Percentiles rank a stretch among this genome's conserved stretches.
Evolutionary conservation across 1,140 invertebrate genomes (phyloP).

Genomic region (Holcopasites calliopsidis): DNA sequence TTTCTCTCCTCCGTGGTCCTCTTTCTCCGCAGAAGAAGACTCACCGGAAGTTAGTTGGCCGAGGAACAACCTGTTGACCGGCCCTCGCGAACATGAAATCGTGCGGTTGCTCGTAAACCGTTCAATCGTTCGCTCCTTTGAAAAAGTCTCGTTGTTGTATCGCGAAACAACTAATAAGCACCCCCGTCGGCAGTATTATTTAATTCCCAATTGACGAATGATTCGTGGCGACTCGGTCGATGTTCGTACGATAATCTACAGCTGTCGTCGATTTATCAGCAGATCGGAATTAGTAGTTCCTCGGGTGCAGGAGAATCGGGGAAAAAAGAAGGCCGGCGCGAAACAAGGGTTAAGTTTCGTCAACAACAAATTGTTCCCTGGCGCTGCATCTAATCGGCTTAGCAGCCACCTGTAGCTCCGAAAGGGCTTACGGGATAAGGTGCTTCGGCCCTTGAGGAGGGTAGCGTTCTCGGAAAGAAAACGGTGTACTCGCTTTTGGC

Average conservation of each 20-base stretch:
- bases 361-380: conserved; percentile 62
- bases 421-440: conserved; percentile 38
- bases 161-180: neutral
- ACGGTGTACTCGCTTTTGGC: conserved; percentile 34
- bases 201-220: neutral
- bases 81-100: conserved; percentile 20
- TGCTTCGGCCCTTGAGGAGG: conserved; percentile 39
- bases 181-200: neutral
- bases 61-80: conserved; percentile 60
- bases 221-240: neutral
- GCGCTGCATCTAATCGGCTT: conserved; percentile 67
- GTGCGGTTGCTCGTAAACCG: conserved; percentile 15
- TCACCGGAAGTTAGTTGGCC: conserved; percentile 52
- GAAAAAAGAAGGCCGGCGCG: neutral
- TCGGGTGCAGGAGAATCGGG: neutral
- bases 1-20: conserved; percentile 31
- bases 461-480: conserved; percentile 22
- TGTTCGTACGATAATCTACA: neutral
- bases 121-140: conserved; percentile 19
- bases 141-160: neutral
- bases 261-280: conserved; percentile 8
- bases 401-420: conserved; percentile 61
- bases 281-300: neutral
- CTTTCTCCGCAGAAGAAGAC: conserved; percentile 40
- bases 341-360: conserved; percentile 65